Percentiles rank a stretch among this genome's conserved stretches.
phyloP scores from a whole-genome alignment of 2,113 vertebrate genomes.

The Archocentrus centrarchus region DNA sequence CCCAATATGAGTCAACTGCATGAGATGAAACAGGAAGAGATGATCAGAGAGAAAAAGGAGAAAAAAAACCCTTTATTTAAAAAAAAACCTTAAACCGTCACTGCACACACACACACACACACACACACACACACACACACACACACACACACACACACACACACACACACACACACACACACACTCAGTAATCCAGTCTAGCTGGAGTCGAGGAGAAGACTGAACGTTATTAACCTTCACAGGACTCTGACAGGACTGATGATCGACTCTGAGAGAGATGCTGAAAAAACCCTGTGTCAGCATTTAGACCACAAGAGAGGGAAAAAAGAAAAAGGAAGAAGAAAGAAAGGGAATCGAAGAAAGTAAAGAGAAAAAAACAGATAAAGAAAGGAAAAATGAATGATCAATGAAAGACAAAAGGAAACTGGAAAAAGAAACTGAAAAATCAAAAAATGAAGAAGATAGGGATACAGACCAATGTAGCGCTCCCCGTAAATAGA shows the following conservation, averaged over 20 bases:
- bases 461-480: neutral
- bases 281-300: neutral
- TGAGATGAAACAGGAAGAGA: slow-evolving; percentile 22
- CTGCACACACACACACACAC: neutral
- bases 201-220: neutral
- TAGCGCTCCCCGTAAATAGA: no score
- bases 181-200: neutral
- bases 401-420: neutral
- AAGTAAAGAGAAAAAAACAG: neutral
- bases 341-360: neutral
- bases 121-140: neutral
- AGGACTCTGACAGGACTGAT: neutral
- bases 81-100: neutral
- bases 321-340: neutral
- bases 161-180: neutral
- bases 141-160: neutral
- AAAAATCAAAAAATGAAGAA: no score
- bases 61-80: neutral
- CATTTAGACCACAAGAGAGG: fast-evolving
- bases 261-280: neutral
- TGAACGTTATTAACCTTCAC: neutral
- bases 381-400: neutral
- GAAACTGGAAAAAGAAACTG: no score
- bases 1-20: slow-evolving; percentile 17
- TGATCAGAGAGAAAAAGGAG: neutral